Conservation (phyloP, 2,113 vertebrate genomes). For the Cheilinus undulatus region DNA sequence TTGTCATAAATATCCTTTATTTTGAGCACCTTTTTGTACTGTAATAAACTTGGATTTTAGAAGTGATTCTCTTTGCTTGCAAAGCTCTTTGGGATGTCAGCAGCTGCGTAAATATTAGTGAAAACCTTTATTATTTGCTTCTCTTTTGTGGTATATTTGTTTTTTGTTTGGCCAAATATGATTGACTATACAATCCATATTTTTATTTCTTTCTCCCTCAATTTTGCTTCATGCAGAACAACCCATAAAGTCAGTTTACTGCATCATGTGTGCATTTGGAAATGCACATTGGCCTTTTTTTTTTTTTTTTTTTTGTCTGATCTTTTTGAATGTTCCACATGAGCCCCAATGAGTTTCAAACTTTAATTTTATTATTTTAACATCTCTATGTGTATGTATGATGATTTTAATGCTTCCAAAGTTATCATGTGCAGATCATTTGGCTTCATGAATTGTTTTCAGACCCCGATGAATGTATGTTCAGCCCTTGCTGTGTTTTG, state of each 20-base stretch:
- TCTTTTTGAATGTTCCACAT: constrained; percentile 27
- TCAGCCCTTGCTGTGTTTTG: background rate
- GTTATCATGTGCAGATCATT: constrained; percentile 13
- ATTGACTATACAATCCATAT: constrained; percentile 17
- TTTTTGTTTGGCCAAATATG: constrained; percentile 40
- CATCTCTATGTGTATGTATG: background rate
- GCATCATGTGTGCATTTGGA: background rate
- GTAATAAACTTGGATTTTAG: constrained; percentile 45
- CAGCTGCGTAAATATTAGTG: constrained; percentile 28
- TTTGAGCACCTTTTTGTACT: constrained; percentile 59
- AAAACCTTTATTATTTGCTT: background rate
- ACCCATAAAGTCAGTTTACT: background rate
- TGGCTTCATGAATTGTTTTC: constrained; percentile 47
- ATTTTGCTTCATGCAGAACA: background rate
- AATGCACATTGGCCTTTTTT: background rate
- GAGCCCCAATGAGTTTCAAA: background rate
- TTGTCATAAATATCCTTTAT: constrained; percentile 28
- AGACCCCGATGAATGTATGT: constrained; percentile 52
- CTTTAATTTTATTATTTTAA: background rate
- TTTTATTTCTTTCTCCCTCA: constrained; percentile 11
- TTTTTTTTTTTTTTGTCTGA: too few species aligned
- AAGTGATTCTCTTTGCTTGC: constrained; percentile 4
- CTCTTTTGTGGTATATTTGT: constrained; percentile 14
- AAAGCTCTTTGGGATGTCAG: constrained; percentile 24
- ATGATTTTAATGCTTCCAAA: constrained; percentile 14